Evolutionary conservation across 2,797 vertebrate species (phyloP).

Genomic region (Sternotherus odoratus): DNA sequence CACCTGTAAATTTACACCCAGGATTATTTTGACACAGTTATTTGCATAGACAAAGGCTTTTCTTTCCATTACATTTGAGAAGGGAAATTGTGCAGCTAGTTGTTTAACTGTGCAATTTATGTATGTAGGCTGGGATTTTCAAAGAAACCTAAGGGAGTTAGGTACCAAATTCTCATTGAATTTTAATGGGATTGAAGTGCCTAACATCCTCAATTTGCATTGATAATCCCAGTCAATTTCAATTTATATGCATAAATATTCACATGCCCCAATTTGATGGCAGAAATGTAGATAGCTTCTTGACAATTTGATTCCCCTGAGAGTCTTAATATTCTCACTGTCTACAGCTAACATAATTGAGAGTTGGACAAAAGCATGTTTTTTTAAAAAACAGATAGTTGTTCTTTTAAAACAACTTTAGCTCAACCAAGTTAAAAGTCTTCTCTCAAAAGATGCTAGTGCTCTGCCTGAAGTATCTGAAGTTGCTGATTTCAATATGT

Average conservation of each 20-base stretch:
- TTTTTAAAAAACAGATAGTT: not conserved
- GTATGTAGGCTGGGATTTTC: not conserved
- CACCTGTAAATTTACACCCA: not conserved
- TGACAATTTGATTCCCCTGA: not conserved
- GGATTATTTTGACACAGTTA: not conserved
- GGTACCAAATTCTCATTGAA: not conserved
- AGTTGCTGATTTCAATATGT: not conserved
- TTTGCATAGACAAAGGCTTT: not conserved
- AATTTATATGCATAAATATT: not conserved
- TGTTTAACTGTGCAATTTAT: not conserved
- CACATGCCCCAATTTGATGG: not conserved
- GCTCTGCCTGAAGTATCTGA: not conserved
- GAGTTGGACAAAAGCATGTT: not conserved
- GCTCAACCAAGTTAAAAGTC: not conserved
- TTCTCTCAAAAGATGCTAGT: not conserved
- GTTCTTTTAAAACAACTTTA: conserved; percentile 6
- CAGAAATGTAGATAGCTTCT: not conserved
- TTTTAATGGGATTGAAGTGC: not conserved
- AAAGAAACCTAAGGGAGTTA: conserved; percentile 22
- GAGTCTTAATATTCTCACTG: not conserved
- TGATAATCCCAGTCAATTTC: not conserved
- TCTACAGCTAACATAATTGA: not conserved
- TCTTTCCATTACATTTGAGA: not conserved
- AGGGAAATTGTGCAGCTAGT: not conserved
- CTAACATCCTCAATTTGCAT: not conserved